A percentile compares a stretch with the other conserved stretches of the same genome.
phyloP scores from a whole-genome alignment of 2,113 vertebrate species.

The Chelonoidis abingdonii region DNA sequence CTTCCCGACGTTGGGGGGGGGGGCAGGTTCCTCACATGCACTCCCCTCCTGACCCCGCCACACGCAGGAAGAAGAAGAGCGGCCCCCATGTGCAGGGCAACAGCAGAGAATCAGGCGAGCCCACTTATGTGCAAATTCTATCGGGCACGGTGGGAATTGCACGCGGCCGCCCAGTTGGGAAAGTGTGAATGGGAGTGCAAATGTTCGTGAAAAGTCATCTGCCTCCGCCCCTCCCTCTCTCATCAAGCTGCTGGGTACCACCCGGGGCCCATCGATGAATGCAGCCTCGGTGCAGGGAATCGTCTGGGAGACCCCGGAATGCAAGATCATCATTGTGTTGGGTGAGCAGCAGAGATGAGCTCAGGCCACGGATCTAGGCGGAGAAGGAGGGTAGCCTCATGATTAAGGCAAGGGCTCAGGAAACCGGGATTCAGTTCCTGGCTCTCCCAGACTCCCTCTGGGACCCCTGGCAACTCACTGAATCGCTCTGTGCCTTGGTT shows the following conservation, averaged over 20 bases:
- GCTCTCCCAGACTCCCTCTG: neutral
- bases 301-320: neutral
- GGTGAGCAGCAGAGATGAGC: neutral
- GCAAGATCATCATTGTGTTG: neutral
- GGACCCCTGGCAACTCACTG: neutral
- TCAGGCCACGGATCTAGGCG: neutral
- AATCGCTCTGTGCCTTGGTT: neutral
- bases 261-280: neutral
- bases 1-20: too few relatives aligned
- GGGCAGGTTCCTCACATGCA: too few relatives aligned
- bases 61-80: neutral
- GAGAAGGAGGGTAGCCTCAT: neutral
- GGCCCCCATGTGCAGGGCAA: neutral
- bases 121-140: neutral
- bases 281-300: neutral
- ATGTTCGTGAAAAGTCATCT: neutral
- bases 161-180: neutral
- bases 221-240: neutral
- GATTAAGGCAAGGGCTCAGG: neutral
- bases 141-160: neutral
- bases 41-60: neutral
- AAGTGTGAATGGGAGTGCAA: neutral
- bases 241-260: neutral
- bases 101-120: neutral
- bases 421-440: neutral